Percentiles rank a stretch among this genome's conserved stretches.
Conservation (phyloP, 2,113 vertebrate species). For the Oceanites oceanicus region DNA sequence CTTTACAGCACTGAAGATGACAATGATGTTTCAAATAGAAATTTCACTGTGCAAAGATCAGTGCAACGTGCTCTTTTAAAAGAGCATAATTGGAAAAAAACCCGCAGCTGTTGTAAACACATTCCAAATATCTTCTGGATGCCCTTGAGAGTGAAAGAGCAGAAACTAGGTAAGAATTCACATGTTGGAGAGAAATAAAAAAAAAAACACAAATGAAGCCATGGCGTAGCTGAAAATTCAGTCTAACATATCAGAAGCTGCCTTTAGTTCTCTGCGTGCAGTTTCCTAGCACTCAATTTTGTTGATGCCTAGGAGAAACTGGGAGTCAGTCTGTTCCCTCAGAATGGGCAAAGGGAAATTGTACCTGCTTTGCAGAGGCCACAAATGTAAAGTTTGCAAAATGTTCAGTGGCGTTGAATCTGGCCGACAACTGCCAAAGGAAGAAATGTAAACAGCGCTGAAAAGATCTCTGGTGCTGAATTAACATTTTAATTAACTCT, state of each 20-base stretch:
- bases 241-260: not conserved
- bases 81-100: not conserved
- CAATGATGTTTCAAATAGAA: not conserved
- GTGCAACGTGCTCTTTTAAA: not conserved
- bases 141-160: not conserved
- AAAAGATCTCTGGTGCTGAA: not conserved
- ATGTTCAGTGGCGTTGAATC: not conserved
- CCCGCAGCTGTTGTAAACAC: not conserved
- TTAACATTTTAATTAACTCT: slow-evolving; percentile 12
- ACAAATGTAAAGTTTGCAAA: not conserved
- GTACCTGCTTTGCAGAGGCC: not conserved
- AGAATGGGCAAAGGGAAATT: not conserved
- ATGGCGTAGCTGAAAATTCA: not conserved
- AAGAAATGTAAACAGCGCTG: not conserved
- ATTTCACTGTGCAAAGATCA: not conserved
- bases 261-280: not conserved
- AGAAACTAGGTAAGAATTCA: not conserved
- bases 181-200: not conserved
- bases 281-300: not conserved
- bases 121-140: not conserved
- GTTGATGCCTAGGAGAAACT: not conserved
- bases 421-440: not conserved
- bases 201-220: not conserved
- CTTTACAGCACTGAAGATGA: not conserved
- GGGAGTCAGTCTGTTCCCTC: not conserved